phyloP scores from a whole-genome alignment of 2,797 vertebrate genomes.

The Fundulus diaphanus region DNA sequence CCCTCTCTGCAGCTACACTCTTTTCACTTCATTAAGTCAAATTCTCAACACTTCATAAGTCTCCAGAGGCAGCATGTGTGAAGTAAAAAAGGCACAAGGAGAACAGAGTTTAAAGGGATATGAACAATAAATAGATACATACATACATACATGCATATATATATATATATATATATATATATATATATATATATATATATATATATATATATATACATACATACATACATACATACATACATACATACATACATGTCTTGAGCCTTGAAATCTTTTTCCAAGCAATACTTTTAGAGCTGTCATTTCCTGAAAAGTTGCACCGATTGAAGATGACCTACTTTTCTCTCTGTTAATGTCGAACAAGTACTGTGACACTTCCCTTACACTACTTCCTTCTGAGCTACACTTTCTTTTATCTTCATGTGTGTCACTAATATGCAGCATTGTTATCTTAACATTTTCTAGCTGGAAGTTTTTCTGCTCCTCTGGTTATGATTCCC shows the following conservation, averaged over 20 bases:
- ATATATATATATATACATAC: no score
- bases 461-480: slow-evolving; percentile 25
- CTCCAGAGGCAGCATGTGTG: slow-evolving; percentile 54
- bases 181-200: not conserved
- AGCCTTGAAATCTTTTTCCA: not conserved
- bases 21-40: slow-evolving; percentile 69
- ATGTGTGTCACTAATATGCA: slow-evolving; percentile 4
- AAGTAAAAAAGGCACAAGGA: slow-evolving; percentile 46
- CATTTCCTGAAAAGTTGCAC: not conserved
- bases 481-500: slow-evolving; percentile 26
- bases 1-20: slow-evolving; percentile 46
- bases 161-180: not conserved
- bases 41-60: slow-evolving; percentile 58
- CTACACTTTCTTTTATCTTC: not conserved
- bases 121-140: not conserved
- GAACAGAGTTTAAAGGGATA: slow-evolving; percentile 33
- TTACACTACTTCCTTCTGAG: not conserved
- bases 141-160: no score
- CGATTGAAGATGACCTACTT: slow-evolving; percentile 7
- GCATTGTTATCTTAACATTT: slow-evolving; percentile 34
- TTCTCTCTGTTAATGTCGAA: not conserved
- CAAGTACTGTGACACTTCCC: not conserved
- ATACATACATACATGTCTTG: not conserved
- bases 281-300: not conserved
- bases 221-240: no score